Base-by-base conservation (phyloP, 2,888 invertebrate genomes). In the Acronicta aceris region DNA sequence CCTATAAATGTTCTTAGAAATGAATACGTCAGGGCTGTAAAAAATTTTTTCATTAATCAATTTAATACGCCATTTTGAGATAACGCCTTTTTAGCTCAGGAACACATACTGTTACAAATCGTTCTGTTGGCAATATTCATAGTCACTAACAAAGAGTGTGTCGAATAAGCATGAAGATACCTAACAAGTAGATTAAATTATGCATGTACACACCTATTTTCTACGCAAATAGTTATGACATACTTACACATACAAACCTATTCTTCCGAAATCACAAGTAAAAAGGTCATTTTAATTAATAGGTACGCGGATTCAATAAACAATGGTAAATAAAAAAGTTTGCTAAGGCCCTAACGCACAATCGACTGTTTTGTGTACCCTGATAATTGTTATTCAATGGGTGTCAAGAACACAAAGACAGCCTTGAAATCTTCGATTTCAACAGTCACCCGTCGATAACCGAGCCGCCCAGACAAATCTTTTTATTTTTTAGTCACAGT, bases 341-440 rank as follows among this genome's bases (percentile, higher is more conserved):
- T 59, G 51, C 51, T 38, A 46, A 58, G 59, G 21, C 42, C 42
- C 40, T 51, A 57, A 59, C 61, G 30, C 38, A 54, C 61, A 72
- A 74, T 72, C 59, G 74, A 40, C 58, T 53, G 69, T 56, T 56
- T 43, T 17, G 42, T 55, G 50, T 69, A 62, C 58, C 68, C 62
- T 62, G 74, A 75, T 83, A 81, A 85, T 84, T 85, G 78, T 75
- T 78, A 84, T 82, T 82, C 81, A 79, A 88, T 82, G 76, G 81
- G 73, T 88, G 88, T 90, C 88, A 87, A 88, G 88, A 86, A 71
- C 86, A 78, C 75, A 67, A 70, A 66, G 47, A 47, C 62, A 79
- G 70, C 89, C 89, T 88, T 89, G 86, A 81, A 81, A 82, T 82
- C 80, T 76, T 83, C 80, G 81, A 86, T 86, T 84, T 81, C 83